Percentiles rank a stretch among this genome's conserved stretches.
phyloP scores from a whole-genome alignment of 1,140 invertebrate genomes.

The Pristionchus pacificus region DNA sequence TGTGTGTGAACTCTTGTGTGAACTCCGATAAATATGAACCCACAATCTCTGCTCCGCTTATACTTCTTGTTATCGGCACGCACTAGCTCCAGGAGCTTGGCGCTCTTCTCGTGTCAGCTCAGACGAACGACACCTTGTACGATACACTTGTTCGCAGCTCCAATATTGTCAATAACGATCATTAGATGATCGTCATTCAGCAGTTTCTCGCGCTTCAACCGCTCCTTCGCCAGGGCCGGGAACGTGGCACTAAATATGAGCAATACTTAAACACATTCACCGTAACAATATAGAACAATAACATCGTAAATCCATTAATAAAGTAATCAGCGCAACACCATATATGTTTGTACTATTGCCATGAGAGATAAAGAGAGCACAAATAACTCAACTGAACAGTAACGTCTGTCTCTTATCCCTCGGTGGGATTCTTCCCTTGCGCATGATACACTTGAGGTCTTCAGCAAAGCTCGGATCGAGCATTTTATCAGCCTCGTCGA shows the following conservation, averaged over 20 bases:
- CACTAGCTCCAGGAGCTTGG: constrained; percentile 64
- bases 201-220: constrained; percentile 59
- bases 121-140: constrained; percentile 72
- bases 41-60: constrained; percentile 58
- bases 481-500: constrained; percentile 97
- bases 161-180: constrained; percentile 33
- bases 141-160: constrained; percentile 62
- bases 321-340: no score
- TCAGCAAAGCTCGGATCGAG: constrained; percentile 66
- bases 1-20: no score
- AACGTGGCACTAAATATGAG: constrained; percentile 60
- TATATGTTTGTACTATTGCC: neutral
- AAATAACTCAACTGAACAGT: constrained; percentile 59
- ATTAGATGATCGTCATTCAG: constrained; percentile 53
- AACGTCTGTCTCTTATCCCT: constrained; percentile 61
- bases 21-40: no score
- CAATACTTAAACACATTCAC: neutral
- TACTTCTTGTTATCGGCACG: constrained; percentile 16
- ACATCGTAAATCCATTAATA: no score
- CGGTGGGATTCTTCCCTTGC: constrained; percentile 32
- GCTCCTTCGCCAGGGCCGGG: constrained; percentile 62
- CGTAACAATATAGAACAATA: neutral
- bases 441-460: constrained; percentile 40
- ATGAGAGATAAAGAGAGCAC: neutral
- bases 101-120: constrained; percentile 72